Evolutionary conservation across 2,113 vertebrate genomes (phyloP).

Genomic region (Clarias gariepinus): DNA sequence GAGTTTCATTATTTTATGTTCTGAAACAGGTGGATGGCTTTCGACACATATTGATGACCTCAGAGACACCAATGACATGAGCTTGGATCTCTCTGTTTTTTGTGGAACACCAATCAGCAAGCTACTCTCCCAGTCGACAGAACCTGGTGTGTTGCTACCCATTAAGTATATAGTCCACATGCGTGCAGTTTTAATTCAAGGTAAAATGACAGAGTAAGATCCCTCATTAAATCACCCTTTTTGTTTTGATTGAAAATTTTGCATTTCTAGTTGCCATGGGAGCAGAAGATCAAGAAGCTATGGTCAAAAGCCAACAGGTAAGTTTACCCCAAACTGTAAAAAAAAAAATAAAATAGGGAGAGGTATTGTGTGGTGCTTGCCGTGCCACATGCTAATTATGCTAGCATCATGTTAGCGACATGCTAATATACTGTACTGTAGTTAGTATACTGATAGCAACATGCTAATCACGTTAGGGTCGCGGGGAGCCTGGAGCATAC

Average conservation of each 20-base stretch:
- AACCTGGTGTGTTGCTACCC: constrained; percentile 49
- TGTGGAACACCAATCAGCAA: constrained; percentile 69
- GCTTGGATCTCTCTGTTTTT: constrained; percentile 66
- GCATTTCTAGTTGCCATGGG: constrained; percentile 35
- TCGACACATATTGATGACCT: constrained; percentile 75
- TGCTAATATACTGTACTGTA: too few relatives aligned
- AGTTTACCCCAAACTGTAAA: neutral
- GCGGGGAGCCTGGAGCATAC: too few relatives aligned
- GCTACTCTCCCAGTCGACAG: constrained; percentile 57
- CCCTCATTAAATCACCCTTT: neutral
- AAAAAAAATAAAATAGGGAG: neutral
- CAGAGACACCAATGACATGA: constrained; percentile 72
- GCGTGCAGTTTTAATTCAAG: neutral
- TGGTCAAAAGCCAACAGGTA: constrained; percentile 35
- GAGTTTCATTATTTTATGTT: neutral
- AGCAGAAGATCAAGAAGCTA: constrained; percentile 9
- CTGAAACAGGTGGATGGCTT: constrained; percentile 66
- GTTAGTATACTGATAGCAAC: too few relatives aligned
- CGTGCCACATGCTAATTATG: too few relatives aligned
- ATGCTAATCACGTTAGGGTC: too few relatives aligned
- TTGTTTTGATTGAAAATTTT: neutral
- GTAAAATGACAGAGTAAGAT: neutral
- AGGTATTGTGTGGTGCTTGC: too few relatives aligned
- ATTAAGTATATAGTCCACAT: neutral
- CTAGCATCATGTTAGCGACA: too few relatives aligned